Evolutionary conservation across 2,888 invertebrate species (phyloP).

Genomic region (Platycnemis pennipes): DNA sequence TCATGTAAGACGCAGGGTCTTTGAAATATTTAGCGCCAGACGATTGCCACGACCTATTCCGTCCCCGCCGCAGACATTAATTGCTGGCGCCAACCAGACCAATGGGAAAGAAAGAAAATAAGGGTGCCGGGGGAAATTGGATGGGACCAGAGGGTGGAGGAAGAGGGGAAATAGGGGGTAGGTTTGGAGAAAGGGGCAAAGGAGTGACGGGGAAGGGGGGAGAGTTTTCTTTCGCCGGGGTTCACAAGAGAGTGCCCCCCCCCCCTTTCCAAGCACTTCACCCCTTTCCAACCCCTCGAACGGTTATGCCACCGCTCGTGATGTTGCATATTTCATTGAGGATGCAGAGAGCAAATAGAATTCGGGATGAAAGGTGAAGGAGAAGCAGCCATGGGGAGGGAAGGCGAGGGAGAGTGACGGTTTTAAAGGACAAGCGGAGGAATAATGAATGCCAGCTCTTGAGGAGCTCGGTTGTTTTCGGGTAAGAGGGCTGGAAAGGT

Average conservation of each 20-base stretch:
- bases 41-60: neutral
- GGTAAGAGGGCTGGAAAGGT: neutral
- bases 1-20: neutral
- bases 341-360: conserved; percentile 21
- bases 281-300: neutral
- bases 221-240: neutral
- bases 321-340: conserved; percentile 9
- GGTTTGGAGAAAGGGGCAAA: neutral
- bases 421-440: neutral
- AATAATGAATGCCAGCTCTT: conserved; percentile 5
- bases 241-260: neutral
- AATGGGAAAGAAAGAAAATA: neutral
- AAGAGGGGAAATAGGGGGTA: neutral
- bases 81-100: conserved; percentile 16
- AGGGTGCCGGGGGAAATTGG: neutral
- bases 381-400: neutral
- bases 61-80: neutral
- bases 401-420: neutral
- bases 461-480: neutral
- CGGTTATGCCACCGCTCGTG: neutral
- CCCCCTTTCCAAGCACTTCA: neutral
- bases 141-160: neutral
- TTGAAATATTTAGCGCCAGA: conserved; percentile 12
- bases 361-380: conserved; percentile 20
- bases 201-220: neutral